phyloP scores from a whole-genome alignment of 2,113 vertebrate species.

The Daubentonia madagascariensis region DNA sequence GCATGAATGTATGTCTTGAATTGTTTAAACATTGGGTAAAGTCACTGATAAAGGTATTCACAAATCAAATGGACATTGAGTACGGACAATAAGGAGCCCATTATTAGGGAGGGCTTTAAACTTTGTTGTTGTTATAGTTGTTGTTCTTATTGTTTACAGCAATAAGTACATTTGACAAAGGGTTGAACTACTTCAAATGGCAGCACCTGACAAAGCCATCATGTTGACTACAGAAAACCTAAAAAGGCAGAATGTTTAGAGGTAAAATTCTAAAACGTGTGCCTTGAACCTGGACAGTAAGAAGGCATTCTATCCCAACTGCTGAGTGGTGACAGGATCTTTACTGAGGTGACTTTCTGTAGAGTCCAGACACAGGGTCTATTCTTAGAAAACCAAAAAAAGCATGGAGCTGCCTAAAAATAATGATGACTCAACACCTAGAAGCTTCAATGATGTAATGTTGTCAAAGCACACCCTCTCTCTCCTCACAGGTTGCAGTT shows the following conservation, averaged over 20 bases:
- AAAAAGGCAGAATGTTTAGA: slow-evolving; percentile 77
- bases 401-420: slow-evolving; percentile 83
- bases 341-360: slow-evolving; percentile 82
- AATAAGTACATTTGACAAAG: not conserved
- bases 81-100: not conserved
- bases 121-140: not conserved
- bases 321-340: slow-evolving; percentile 76
- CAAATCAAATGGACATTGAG: not conserved
- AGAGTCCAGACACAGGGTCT: slow-evolving; percentile 76
- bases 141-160: not conserved
- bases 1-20: not conserved
- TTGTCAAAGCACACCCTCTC: slow-evolving; percentile 77
- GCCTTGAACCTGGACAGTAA: slow-evolving; percentile 62
- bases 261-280: slow-evolving; percentile 64
- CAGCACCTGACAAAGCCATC: slow-evolving; percentile 39
- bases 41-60: not conserved
- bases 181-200: slow-evolving; percentile 23
- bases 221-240: not conserved
- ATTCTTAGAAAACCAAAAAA: slow-evolving; percentile 84
- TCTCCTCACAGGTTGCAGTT: slow-evolving; percentile 69
- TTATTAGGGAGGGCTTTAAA: not conserved
- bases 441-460: slow-evolving; percentile 80
- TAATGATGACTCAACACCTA: slow-evolving; percentile 84
- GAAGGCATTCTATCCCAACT: slow-evolving; percentile 70
- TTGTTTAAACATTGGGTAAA: not conserved